Base-by-base conservation (phyloP, 2,113 vertebrate genomes). In the Syngnathoides biaculeatus region DNA sequence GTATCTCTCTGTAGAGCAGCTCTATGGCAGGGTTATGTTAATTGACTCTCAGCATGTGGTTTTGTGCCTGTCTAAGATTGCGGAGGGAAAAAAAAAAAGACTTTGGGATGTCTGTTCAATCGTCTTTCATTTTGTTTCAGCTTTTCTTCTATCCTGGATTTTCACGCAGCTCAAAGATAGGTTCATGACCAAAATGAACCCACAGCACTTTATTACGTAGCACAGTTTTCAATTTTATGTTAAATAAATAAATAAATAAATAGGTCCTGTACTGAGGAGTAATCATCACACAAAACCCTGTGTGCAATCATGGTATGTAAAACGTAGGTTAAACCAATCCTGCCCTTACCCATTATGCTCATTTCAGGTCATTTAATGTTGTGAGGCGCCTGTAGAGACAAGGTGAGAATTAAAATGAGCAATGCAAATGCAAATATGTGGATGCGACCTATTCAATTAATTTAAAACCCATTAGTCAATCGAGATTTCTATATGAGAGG, bases 31-130 rank as follows among this genome's bases (percentile, higher is more conserved):
- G 78, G 82, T 84, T 91, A 88, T 91, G 87, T 89, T 92, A 92
- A 92, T 93, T 90, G 87, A 89, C 89, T 90, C 89, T 81, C 87
- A 75, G 90, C 88, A 87, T 86, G 83, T 90, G 86, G 87, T 83
- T 90, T 81, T 78, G 65, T 81, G 76, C 77, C 79, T 78, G 79
- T 85, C 83, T 79, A 64, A 84, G 79, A 82, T 79, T 60, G 64
- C 30, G 61, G 43, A 14, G 10, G 30, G 17, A 64, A 55, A 56
- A 61, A 59, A 64, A 76, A 77, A 70, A 67, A 79, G 72, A 80
- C 82, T 84, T 83, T 81, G 76, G 77, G 77, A 68, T 77, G 74
- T 65, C 75, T 7, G 40, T 81, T 78, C 71, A 75, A 48, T 68
- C 56, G 43, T 58, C 59, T 70, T 69, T 80, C 69, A 76, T 79